Conservation (phyloP, 2,888 invertebrate species). For the Plagodis pulveraria region DNA sequence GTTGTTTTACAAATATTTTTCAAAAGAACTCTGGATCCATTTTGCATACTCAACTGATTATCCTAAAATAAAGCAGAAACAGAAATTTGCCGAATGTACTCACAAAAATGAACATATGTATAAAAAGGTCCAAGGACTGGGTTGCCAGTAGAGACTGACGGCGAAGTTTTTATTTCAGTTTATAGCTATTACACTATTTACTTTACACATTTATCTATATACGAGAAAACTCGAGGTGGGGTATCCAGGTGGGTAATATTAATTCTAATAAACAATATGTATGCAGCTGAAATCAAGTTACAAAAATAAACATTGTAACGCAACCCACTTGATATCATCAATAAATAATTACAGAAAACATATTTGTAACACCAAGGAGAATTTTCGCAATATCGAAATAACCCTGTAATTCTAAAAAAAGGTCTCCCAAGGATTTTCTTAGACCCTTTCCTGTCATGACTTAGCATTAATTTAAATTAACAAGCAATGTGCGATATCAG, state of each 20-base stretch:
- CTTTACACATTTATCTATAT: background rate
- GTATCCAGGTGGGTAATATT: constrained; percentile 2
- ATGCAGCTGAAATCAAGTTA: constrained; percentile 8
- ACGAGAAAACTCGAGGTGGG: constrained; percentile 7
- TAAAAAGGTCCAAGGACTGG: no score
- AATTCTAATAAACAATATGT: background rate
- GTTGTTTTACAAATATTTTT: no score
- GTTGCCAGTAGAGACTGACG: no score
- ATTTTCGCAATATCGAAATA: constrained; percentile 39
- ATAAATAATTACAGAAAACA: constrained; percentile 24
- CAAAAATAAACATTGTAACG: constrained; percentile 31
- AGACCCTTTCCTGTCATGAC: constrained; percentile 43
- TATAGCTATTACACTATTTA: background rate
- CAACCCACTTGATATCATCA: constrained; percentile 20
- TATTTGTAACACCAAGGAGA: constrained; percentile 15
- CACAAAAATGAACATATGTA: no score
- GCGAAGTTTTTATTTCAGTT: constrained; percentile 3
- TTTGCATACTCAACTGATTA: no score
- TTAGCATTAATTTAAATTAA: constrained; percentile 41
- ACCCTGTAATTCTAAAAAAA: constrained; percentile 55
- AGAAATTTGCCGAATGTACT: no score
- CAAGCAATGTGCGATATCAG: constrained; percentile 44
- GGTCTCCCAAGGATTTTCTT: constrained; percentile 2
- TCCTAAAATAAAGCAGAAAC: no score
- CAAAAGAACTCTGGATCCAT: no score